These are phyloP conservation scores for Gymnopithys bicolor DNA, from an alignment of 2,797 vertebrate genomes.

Conservation along the genomic window DNA sequence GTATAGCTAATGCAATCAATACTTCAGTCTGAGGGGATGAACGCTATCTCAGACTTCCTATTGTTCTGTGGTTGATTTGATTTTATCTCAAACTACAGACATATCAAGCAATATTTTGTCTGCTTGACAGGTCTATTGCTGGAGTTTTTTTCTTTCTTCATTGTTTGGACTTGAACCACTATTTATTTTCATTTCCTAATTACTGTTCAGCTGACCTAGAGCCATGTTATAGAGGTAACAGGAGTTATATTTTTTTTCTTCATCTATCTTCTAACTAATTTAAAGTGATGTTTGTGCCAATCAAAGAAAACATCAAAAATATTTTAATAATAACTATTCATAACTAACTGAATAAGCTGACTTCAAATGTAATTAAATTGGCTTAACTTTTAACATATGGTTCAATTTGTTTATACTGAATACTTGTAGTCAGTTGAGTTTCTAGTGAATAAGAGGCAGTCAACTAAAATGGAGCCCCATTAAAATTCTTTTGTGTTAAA, in stretches of 20 bases:
- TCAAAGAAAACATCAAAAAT: not conserved
- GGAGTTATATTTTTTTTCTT: not conserved
- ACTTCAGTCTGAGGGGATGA: constrained; percentile 38
- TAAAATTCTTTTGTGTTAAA: not conserved
- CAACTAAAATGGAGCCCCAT: not conserved
- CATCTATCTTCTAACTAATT: not conserved
- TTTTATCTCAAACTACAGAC: constrained; percentile 48
- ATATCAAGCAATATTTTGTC: constrained; percentile 43
- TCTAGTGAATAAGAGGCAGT: not conserved
- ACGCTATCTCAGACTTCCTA: constrained; percentile 9
- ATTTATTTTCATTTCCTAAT: constrained; percentile 57
- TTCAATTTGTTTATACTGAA: not conserved
- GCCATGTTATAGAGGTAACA: not conserved
- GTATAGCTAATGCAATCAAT: constrained; percentile 30
- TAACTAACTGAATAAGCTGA: not conserved
- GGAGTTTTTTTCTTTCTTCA: not conserved
- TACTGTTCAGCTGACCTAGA: constrained; percentile 25
- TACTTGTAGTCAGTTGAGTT: not conserved
- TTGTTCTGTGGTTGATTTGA: constrained; percentile 56
- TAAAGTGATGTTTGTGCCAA: not conserved
- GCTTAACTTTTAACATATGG: constrained; percentile 5
- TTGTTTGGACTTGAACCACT: not conserved
- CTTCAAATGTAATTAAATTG: constrained; percentile 18
- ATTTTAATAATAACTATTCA: constrained; percentile 32
- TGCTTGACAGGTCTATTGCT: constrained; percentile 44